Evolutionary conservation across 2,888 invertebrate species (phyloP).

Genomic region (Flabesymbios commensalis): DNA sequence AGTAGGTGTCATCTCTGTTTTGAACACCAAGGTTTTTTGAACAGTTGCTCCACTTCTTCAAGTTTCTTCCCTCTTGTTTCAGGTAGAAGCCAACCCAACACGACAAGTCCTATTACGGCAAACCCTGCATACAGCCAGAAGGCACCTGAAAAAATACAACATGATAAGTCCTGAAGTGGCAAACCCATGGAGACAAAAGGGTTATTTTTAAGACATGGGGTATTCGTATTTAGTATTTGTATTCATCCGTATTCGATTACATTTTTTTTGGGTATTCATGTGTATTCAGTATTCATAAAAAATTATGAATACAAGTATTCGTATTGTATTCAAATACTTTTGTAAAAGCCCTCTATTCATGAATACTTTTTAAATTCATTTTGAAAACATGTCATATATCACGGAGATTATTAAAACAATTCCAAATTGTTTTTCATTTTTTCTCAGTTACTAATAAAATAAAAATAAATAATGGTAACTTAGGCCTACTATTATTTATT

Average conservation of each 20-base stretch:
- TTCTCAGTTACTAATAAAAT: no score
- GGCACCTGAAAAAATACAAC: constrained; percentile 62
- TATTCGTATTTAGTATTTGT: no score
- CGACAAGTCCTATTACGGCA: constrained; percentile 62
- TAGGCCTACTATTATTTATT: no score
- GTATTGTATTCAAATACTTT: neutral
- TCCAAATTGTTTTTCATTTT: no score
- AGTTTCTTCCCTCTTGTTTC: constrained; percentile 65
- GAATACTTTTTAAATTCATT: no score
- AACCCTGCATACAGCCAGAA: constrained; percentile 66
- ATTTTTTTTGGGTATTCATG: neutral
- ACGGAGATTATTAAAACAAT: no score
- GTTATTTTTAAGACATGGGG: neutral
- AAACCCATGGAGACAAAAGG: neutral
- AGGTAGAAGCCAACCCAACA: constrained; percentile 63
- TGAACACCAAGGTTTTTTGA: constrained; percentile 41
- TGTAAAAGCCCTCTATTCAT: neutral
- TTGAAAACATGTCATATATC: no score
- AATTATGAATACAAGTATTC: no score
- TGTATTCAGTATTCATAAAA: no score
- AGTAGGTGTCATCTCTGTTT: no score
- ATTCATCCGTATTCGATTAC: no score
- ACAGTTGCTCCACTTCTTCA: constrained; percentile 65
- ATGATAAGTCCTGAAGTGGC: neutral
- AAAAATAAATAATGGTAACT: no score